Percentiles rank a stretch among this genome's conserved stretches.
Evolutionary conservation across 2,888 invertebrate genomes (phyloP).

Genomic region (Venusia cambrica): DNA sequence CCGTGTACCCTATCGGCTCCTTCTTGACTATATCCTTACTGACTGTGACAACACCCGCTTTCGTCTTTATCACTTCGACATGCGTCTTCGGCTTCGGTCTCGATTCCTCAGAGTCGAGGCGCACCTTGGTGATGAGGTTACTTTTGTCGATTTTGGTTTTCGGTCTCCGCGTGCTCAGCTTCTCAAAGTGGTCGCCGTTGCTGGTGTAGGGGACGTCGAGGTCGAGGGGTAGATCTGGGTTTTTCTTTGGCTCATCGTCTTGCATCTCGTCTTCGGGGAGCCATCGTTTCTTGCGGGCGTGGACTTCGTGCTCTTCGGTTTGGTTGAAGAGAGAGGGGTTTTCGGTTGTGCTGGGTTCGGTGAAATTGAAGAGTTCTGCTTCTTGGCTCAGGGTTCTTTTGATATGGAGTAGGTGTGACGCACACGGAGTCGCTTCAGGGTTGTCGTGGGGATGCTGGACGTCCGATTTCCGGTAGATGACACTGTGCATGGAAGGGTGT

Average conservation of each 20-base stretch:
- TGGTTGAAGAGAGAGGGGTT: slow-evolving; percentile 50
- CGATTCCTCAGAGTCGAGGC: slow-evolving; percentile 75
- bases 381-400: slow-evolving; percentile 58
- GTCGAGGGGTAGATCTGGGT: slow-evolving; percentile 84
- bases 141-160: slow-evolving; percentile 78
- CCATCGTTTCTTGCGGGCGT: slow-evolving; percentile 82
- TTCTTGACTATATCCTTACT: slow-evolving; percentile 84
- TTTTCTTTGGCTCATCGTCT: slow-evolving; percentile 80
- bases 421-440: slow-evolving; percentile 68
- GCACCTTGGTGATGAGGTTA: slow-evolving; percentile 76
- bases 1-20: slow-evolving; percentile 73
- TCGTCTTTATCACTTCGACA: slow-evolving; percentile 84
- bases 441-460: slow-evolving; percentile 79
- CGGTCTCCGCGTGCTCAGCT: slow-evolving; percentile 70
- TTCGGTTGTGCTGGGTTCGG: slow-evolving; percentile 49
- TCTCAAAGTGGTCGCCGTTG: slow-evolving; percentile 78
- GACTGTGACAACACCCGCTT: slow-evolving; percentile 83
- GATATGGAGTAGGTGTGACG: slow-evolving; percentile 82
- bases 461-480: slow-evolving; percentile 91
- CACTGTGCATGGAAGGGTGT: slow-evolving; percentile 86
- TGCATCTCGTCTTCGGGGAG: slow-evolving; percentile 84
- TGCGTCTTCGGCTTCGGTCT: slow-evolving; percentile 85
- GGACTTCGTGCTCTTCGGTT: slow-evolving; percentile 65
- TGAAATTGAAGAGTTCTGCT: slow-evolving; percentile 66
- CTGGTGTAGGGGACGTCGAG: slow-evolving; percentile 84